These are phyloP conservation scores for Caenorhabditis sp. DNA, from an alignment of 2,888 invertebrate genomes.

Conservation along the genomic window DNA sequence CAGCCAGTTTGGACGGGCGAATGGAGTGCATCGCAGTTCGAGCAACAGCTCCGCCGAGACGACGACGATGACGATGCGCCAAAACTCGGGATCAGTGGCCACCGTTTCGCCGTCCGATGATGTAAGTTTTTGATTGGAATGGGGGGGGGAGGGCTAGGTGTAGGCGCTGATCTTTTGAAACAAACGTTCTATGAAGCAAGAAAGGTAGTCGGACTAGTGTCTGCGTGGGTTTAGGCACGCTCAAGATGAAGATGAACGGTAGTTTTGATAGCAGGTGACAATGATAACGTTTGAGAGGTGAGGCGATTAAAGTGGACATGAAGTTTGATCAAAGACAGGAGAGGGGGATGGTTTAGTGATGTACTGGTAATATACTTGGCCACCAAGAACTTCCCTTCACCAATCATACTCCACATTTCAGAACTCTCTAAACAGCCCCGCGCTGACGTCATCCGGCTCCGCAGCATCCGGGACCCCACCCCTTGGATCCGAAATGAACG, in stretches of 20 bases:
- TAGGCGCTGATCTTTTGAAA: too few relatives aligned
- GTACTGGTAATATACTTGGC: not conserved
- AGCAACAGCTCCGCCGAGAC: conserved; percentile 47
- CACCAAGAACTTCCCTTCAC: not conserved
- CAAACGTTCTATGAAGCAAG: too few relatives aligned
- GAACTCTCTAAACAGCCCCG: conserved; percentile 51
- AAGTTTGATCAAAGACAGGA: not conserved
- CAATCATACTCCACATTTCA: conserved; percentile 7
- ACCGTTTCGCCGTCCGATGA: conserved; percentile 53
- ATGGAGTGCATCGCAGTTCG: conserved; percentile 31
- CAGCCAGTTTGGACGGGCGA: not conserved
- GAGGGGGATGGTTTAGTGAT: not conserved
- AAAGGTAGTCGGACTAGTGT: too few relatives aligned
- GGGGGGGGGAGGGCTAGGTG: too few relatives aligned
- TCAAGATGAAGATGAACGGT: not conserved
- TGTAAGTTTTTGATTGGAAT: conserved; percentile 26
- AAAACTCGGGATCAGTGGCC: conserved; percentile 23
- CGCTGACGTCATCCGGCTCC: conserved; percentile 52
- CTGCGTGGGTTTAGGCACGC: too few relatives aligned
- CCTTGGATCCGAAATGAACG: conserved; percentile 22
- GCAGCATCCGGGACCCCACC: conserved; percentile 54
- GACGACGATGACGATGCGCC: too few relatives aligned
- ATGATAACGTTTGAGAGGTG: too few relatives aligned
- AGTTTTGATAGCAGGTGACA: not conserved
- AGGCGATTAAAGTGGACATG: too few relatives aligned